Percentiles rank a stretch among this genome's conserved stretches.
Conservation (phyloP, 2,113 vertebrate species). For the Tamias sibiricus region DNA sequence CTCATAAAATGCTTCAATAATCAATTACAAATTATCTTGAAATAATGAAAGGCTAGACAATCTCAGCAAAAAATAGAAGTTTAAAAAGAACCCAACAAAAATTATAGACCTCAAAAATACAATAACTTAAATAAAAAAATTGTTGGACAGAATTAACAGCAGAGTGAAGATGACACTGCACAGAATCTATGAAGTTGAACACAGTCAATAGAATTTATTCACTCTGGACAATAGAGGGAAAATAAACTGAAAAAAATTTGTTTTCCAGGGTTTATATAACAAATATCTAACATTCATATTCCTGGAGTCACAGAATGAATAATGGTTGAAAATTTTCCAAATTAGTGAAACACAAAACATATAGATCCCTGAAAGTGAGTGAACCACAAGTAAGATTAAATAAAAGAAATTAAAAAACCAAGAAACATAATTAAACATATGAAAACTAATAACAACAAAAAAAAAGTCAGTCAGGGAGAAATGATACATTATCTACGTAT, state of each 20-base stretch:
- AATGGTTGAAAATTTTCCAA: constrained; percentile 5
- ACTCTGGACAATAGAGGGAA: constrained; percentile 61
- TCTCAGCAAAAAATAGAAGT: constrained; percentile 41
- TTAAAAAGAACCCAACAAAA: constrained; percentile 56
- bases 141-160: constrained; percentile 55
- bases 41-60: constrained; percentile 61
- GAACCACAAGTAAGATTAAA: constrained; percentile 37
- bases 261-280: constrained; percentile 51
- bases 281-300: constrained; percentile 55
- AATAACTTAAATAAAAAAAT: constrained; percentile 60
- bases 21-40: constrained; percentile 57
- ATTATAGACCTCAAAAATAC: constrained; percentile 59
- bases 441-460: constrained; percentile 31
- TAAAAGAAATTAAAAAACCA: constrained; percentile 31
- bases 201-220: constrained; percentile 65
- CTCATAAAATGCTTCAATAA: constrained; percentile 53
- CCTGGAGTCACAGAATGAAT: constrained; percentile 10
- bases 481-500: too few relatives aligned
- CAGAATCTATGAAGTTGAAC: constrained; percentile 59
- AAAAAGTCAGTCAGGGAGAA: constrained; percentile 19
- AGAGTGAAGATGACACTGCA: constrained; percentile 10
- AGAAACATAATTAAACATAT: constrained; percentile 50
- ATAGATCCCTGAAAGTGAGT: not conserved
- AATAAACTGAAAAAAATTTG: constrained; percentile 35
- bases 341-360: constrained; percentile 19